Percentiles rank a stretch among this genome's conserved stretches.
These are phyloP conservation scores for Lynx canadensis DNA, from an alignment of 2,113 vertebrate species.

Conservation along the genomic window DNA sequence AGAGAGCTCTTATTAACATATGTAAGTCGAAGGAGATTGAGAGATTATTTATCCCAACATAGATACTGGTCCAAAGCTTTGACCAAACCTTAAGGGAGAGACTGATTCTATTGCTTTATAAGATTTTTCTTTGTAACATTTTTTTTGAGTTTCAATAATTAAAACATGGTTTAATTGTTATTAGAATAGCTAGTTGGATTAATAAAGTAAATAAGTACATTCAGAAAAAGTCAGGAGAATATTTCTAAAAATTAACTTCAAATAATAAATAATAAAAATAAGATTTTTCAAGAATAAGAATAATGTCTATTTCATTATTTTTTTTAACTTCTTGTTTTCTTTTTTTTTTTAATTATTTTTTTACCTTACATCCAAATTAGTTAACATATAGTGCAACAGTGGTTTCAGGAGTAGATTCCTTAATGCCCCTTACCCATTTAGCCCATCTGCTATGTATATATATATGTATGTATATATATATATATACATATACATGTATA, in stretches of 20 bases:
- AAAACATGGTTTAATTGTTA: not conserved
- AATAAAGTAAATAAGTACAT: not conserved
- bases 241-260: not conserved
- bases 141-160: not conserved
- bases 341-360: too few relatives aligned
- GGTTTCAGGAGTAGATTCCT: too few relatives aligned
- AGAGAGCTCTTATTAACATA: not conserved
- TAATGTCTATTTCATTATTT: not conserved
- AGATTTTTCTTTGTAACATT: not conserved
- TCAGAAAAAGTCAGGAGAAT: not conserved
- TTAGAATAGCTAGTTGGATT: not conserved
- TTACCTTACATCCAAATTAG: too few relatives aligned
- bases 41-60: not conserved
- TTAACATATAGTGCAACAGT: too few relatives aligned
- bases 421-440: too few relatives aligned
- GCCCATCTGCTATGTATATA: too few relatives aligned
- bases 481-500: fast-evolving
- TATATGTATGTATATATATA: too few relatives aligned
- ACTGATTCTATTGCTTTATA: not conserved
- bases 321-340: too few relatives aligned
- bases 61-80: not conserved
- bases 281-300: not conserved
- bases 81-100: not conserved
- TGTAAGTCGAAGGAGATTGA: not conserved
- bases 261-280: conserved; percentile 15